These are phyloP conservation scores for Agonopterix subpropinquella DNA, from an alignment of 2,888 invertebrate species.

Conservation along the genomic window DNA sequence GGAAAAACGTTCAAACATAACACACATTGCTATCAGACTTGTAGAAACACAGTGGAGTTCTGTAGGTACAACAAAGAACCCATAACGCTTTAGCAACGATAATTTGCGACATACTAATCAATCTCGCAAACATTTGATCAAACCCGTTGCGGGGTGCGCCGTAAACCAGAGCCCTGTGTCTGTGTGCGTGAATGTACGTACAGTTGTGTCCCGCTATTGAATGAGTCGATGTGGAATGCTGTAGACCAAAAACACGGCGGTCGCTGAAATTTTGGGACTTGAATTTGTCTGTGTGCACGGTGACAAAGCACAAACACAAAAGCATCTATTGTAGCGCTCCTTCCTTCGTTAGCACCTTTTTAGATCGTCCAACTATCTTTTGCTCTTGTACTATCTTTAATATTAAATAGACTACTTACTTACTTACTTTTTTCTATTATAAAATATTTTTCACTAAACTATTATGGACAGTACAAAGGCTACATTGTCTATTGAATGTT, in stretches of 20 bases:
- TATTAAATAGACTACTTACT: conserved; percentile 3
- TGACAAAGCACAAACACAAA: conserved; percentile 58
- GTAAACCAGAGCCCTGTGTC: conserved; percentile 45
- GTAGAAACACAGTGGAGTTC: conserved; percentile 4
- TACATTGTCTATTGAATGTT: conserved; percentile 39
- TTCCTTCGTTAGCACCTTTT: conserved; percentile 73
- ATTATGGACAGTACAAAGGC: conserved; percentile 46
- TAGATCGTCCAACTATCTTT: conserved; percentile 69
- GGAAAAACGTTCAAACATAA: no score
- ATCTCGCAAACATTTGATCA: conserved; percentile 8
- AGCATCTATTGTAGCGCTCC: conserved; percentile 68
- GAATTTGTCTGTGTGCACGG: conserved; percentile 58
- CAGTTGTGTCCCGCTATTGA: conserved; percentile 40
- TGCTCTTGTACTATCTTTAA: conserved; percentile 13
- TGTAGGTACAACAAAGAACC: neutral
- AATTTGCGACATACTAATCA: conserved; percentile 2
- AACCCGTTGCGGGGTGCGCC: conserved; percentile 62
- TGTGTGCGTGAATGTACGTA: conserved; percentile 45
- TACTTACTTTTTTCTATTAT: conserved; percentile 3
- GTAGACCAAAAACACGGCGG: conserved; percentile 39
- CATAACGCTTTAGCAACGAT: conserved; percentile 3
- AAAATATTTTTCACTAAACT: conserved; percentile 7
- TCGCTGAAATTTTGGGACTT: conserved; percentile 36
- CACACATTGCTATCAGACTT: neutral
- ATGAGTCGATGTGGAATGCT: conserved; percentile 70